These are phyloP conservation scores for Drosophila kambysellisi DNA, from an alignment of 2,888 invertebrate species.

Conservation along the genomic window DNA sequence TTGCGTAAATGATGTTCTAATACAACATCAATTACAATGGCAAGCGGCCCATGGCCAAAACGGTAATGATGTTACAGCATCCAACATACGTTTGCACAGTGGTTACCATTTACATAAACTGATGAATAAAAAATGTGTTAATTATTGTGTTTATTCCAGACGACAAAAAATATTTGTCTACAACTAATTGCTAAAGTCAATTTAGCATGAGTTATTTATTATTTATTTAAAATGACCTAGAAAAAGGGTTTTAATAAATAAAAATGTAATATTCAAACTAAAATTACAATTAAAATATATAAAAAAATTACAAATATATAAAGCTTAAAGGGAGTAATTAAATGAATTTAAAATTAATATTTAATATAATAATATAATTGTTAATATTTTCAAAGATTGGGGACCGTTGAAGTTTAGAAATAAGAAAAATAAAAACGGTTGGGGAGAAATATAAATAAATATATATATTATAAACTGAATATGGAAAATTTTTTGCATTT, in stretches of 20 bases:
- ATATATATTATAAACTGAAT: background rate
- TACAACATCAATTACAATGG: slow-evolving; percentile 80
- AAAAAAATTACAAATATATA: no score
- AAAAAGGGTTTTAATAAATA: background rate
- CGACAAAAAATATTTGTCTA: background rate
- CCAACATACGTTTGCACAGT: slow-evolving; percentile 60
- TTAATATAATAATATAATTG: background rate
- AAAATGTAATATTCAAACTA: background rate
- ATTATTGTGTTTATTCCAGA: background rate
- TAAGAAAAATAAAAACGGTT: background rate
- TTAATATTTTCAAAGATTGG: background rate
- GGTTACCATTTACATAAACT: background rate
- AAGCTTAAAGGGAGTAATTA: background rate
- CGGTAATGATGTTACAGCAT: slow-evolving; percentile 71
- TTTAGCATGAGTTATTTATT: background rate
- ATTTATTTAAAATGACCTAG: background rate
- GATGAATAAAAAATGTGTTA: background rate
- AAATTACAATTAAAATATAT: background rate
- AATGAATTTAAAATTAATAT: background rate
- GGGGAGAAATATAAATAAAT: background rate
- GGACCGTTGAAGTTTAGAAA: fast-evolving
- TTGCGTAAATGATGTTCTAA: slow-evolving; percentile 81
- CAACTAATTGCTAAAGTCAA: background rate
- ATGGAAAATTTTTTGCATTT: background rate
- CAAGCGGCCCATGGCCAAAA: slow-evolving; percentile 74